These are phyloP conservation scores for Anolis apletophallus DNA, from an alignment of 2,797 vertebrate genomes.

Conservation along the genomic window DNA sequence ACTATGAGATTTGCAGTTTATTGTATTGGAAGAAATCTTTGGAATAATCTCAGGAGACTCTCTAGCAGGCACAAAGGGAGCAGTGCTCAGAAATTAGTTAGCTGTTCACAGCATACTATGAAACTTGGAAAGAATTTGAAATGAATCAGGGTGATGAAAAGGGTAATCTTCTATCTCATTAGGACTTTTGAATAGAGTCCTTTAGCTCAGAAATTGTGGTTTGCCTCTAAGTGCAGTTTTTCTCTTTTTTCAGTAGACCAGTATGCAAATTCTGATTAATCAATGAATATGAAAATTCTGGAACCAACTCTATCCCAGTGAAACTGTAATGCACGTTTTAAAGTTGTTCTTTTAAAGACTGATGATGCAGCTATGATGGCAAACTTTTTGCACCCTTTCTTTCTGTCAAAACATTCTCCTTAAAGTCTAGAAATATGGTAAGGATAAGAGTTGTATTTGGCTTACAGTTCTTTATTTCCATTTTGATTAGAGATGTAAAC, in stretches of 20 bases:
- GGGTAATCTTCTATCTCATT: too few species aligned
- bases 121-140: too few species aligned
- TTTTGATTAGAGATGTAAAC: not conserved
- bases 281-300: not conserved
- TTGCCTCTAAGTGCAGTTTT: not conserved
- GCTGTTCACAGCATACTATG: too few species aligned
- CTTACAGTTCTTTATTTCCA: not conserved
- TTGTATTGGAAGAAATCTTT: not conserved
- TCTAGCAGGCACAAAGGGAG: too few species aligned
- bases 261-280: not conserved
- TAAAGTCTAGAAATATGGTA: not conserved
- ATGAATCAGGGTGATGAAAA: too few species aligned
- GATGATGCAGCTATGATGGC: not conserved
- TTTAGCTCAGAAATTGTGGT: not conserved
- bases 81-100: too few species aligned
- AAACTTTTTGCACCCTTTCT: not conserved
- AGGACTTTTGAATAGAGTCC: not conserved
- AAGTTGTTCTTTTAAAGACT: not conserved
- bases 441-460: too few species aligned
- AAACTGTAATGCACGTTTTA: too few species aligned
- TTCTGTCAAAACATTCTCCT: not conserved
- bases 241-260: not conserved
- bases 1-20: not conserved
- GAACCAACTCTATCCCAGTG: not conserved
- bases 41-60: not conserved